Evolutionary conservation across 2,888 invertebrate genomes (phyloP).

Genomic region (Belgica antarctica): DNA sequence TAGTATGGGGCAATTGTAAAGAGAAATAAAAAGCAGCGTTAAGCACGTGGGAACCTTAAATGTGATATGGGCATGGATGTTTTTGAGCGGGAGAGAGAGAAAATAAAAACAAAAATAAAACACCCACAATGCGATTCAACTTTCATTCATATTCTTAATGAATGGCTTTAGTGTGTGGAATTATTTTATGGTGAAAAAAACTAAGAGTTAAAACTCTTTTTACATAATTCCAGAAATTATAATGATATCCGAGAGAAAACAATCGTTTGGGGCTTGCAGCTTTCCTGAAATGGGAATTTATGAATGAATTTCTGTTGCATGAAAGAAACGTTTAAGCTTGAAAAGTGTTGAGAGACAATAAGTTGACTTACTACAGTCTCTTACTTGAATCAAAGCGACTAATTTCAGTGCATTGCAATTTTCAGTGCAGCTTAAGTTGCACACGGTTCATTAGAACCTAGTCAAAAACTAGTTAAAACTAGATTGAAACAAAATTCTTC

Average conservation of each 20-base stretch:
- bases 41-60: slow-evolving; percentile 41
- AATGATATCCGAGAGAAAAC: neutral
- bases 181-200: neutral
- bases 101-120: slow-evolving; percentile 38
- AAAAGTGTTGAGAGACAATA: too few species aligned
- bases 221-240: slow-evolving; percentile 34
- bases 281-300: neutral
- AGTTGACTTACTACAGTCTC: too few species aligned
- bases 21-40: slow-evolving; percentile 5
- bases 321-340: too few species aligned
- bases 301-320: too few species aligned
- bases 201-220: slow-evolving; percentile 9
- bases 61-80: slow-evolving; percentile 33
- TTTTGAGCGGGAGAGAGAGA: slow-evolving; percentile 20
- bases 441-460: too few species aligned
- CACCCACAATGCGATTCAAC: slow-evolving; percentile 42
- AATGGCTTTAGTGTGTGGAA: slow-evolving; percentile 30
- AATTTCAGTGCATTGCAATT: too few species aligned
- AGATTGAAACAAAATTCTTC: too few species aligned
- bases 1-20: slow-evolving; percentile 10
- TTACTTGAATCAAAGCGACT: too few species aligned
- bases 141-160: slow-evolving; percentile 43
- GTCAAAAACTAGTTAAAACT: too few species aligned
- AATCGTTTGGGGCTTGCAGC: neutral
- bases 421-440: too few species aligned